Evolutionary conservation across 2,797 vertebrate genomes (phyloP), one percentile per base, ranked within the genome.

Genomic region (Staurois parvus): DNA sequence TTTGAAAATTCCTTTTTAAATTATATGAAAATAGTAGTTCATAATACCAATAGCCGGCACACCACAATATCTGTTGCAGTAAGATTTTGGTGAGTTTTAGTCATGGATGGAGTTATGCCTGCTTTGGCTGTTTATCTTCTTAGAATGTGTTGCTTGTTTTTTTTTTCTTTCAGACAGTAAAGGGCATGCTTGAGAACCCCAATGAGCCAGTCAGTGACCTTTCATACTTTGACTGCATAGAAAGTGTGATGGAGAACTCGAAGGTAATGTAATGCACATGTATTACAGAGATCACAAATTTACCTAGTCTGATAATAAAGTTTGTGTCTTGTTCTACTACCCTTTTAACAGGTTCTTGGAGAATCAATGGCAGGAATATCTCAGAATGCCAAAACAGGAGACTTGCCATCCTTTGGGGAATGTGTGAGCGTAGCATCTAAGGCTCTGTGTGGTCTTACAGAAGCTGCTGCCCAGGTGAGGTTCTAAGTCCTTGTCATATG

Each of bases 331-430:
- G 3, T 70, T 66, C n/a, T 78, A 19, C 7, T 45, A 66, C n/a
- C 34, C 1, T 64, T n/a, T 74, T 72, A 3, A 0, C 88, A 99
- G 98, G 96, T 99, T 85, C 95, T 99, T 0, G 98, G 98, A 2
- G 98, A 99, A 91, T 96, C 98, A 0, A 99, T 99, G 98, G 97
- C 98, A 0, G 98, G 98, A 34, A 99, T 99, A 91, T 99, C 98
- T 5, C 98, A 99, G 91, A 97, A 99, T 84, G 99, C 98, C 87
- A 99, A 98, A 92, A 99, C 96, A 0, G 97, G 97, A 3, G 97
- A 98, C 88, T 96, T 99, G 86, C 90, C 95, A 9, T 96, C 96
- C 30, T 99, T 99, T 7, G 98, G 98, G 62, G 97, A 98, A 83
- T 98, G 97, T 67, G 98, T 99, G 84, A 95, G 96, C n/a, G 94